Percentiles rank a stretch among this genome's conserved stretches.
Conservation (phyloP, 2,797 vertebrate species). For the Telmatherina bonti region DNA sequence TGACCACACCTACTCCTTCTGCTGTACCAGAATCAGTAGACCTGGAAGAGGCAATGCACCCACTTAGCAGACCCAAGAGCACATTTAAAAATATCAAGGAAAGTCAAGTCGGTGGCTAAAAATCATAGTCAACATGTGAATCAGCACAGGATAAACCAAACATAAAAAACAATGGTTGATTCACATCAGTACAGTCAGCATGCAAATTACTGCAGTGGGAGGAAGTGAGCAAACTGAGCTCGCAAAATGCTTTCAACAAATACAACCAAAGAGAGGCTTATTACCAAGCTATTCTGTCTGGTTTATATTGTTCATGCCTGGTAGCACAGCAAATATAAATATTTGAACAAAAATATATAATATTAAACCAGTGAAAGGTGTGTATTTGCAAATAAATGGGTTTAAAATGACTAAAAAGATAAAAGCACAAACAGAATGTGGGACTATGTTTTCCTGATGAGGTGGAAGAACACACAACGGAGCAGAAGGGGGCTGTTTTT, state of each 20-base stretch:
- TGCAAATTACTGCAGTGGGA: slow-evolving; percentile 79
- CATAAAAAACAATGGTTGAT: slow-evolving; percentile 35
- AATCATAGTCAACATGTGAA: slow-evolving; percentile 30
- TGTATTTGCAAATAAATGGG: not conserved
- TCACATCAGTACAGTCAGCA: slow-evolving; percentile 54
- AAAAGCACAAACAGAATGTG: slow-evolving; percentile 16
- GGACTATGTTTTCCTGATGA: slow-evolving; percentile 38
- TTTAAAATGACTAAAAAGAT: slow-evolving; percentile 5
- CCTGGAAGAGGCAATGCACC: slow-evolving; percentile 25
- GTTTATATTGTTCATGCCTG: not conserved
- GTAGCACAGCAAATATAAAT: not conserved
- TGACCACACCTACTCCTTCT: slow-evolving; percentile 76
- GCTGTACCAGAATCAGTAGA: slow-evolving; percentile 65
- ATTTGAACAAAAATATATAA: not conserved
- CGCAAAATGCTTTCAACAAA: slow-evolving; percentile 30
- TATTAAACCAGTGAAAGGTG: not conserved
- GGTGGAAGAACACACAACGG: slow-evolving; percentile 87
- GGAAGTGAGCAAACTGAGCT: slow-evolving; percentile 50
- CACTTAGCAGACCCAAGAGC: not conserved
- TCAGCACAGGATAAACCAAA: slow-evolving; percentile 30
- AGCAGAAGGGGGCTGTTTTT: slow-evolving; percentile 89
- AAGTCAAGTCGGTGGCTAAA: slow-evolving; percentile 19
- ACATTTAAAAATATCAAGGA: not conserved
- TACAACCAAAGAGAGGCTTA: slow-evolving; percentile 1
- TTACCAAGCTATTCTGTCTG: not conserved